Base-by-base conservation (phyloP, 2,113 vertebrate genomes). In the Phalacrocorax brasilianus region DNA sequence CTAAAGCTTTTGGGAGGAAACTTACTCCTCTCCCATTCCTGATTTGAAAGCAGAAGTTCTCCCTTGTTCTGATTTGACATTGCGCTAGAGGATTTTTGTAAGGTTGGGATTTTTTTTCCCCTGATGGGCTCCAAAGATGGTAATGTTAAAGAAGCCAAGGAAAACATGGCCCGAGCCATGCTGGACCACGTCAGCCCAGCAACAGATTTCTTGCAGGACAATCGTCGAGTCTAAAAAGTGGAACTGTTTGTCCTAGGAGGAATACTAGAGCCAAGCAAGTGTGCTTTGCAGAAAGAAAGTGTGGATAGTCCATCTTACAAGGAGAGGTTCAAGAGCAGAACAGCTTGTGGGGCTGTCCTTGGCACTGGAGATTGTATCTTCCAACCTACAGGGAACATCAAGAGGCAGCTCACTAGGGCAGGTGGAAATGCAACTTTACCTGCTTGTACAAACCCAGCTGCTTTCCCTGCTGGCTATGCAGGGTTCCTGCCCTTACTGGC, bases 401-500 rank as follows among this genome's bases (percentile, higher is more conserved):
- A 50, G 14, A 61, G 45, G 52, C 76, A 62, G 71, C 47, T 90
- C 71, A 32, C 45, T 23, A 45, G 38, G 50, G 55, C 86, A 91
- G 45, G 32, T 82, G 45, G 72, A 78, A 77, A 67, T 6, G 9
- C 16, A 4, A 66, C 59, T 73, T 85, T 44, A 76, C 81, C 66
- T 42, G 75, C 63, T 88, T 49, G 30, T 83, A 77, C 53, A 53
- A 67, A 59, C 5, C 19, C 79, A 71, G 55, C 84, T 74, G 74
- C 84, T 66, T 87, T 91, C 52, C 38, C 23, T 11, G 71, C 81
- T 65, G 52, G 33, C 35, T 61, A 33, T 3, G 3, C 15, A 5
- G 66, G 71, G 70, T 49, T 95, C 89, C 78, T 89, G 92, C 65
- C 53, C 66, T 52, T 95, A 86, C 74, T 89, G 93, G 71, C 55